These are phyloP conservation scores for Myiagra hebetior DNA, from an alignment of 2,113 vertebrate genomes.

Conservation along the genomic window DNA sequence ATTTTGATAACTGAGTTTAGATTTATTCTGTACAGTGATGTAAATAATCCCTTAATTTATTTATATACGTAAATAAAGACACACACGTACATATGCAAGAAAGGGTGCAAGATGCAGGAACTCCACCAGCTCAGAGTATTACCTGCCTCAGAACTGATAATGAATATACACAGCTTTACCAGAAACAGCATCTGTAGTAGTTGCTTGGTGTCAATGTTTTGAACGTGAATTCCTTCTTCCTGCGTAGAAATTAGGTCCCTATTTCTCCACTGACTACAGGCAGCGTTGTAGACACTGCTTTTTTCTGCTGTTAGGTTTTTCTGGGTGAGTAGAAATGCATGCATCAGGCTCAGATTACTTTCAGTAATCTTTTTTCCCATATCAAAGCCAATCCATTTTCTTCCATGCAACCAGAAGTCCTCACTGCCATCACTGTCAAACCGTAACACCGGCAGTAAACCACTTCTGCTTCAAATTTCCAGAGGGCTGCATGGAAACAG, in stretches of 20 bases:
- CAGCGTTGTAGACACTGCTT: neutral
- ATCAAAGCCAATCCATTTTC: neutral
- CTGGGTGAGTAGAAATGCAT: neutral
- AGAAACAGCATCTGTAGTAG: neutral
- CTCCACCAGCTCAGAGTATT: neutral
- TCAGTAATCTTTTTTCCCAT: neutral
- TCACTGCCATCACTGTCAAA: neutral
- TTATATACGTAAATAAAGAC: neutral
- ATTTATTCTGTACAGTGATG: slow-evolving; percentile 4
- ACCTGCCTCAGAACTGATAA: neutral
- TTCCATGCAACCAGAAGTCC: neutral
- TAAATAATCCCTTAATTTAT: slow-evolving; percentile 46
- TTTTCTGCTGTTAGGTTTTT: neutral
- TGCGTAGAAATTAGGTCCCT: neutral
- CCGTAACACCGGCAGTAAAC: neutral
- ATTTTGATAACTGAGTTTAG: neutral
- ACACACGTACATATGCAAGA: neutral
- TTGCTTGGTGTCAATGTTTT: neutral
- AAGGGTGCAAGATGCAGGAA: neutral
- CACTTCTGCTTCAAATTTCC: neutral
- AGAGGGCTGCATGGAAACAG: neutral
- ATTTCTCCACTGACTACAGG: neutral
- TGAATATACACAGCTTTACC: neutral
- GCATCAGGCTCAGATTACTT: neutral
- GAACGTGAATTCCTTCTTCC: neutral